Conservation (phyloP, 2,888 invertebrate genomes). For the Drosophila emarginata region DNA sequence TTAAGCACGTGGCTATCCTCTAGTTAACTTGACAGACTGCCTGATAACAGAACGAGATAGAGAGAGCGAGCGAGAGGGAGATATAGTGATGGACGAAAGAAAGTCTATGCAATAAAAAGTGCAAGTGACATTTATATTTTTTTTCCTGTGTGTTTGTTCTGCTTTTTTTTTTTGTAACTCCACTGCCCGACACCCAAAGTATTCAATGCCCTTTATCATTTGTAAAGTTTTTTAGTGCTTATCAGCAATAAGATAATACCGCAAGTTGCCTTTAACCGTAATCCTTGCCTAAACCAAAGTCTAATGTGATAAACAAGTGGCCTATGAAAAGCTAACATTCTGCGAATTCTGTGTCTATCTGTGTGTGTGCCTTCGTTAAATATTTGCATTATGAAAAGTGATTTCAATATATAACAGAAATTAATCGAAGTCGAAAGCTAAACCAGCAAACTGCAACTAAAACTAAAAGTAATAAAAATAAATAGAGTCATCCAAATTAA, state of each 20-base stretch:
- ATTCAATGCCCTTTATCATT: not conserved
- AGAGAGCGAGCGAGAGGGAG: not conserved
- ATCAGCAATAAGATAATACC: not conserved
- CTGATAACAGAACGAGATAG: conserved; percentile 59
- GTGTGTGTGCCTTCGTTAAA: conserved; percentile 5
- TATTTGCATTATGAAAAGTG: too few species aligned
- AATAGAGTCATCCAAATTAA: too few species aligned
- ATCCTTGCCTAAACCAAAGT: not conserved
- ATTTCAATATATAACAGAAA: not conserved
- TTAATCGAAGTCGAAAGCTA: not conserved
- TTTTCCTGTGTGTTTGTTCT: not conserved
- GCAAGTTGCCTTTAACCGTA: not conserved
- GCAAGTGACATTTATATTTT: not conserved
- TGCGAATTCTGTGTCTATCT: conserved; percentile 16
- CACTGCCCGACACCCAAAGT: not conserved
- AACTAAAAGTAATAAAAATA: not conserved
- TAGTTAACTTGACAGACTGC: conserved; percentile 22
- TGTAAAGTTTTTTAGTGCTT: not conserved
- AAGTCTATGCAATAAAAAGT: not conserved
- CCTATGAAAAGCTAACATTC: not conserved
- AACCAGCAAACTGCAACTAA: not conserved
- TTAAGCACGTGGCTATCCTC: conserved; percentile 70
- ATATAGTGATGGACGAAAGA: not conserved
- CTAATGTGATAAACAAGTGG: conserved; percentile 3
- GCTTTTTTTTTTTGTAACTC: not conserved